A percentile compares a stretch with the other conserved stretches of the same genome.
These are phyloP conservation scores for Rhyzopertha dominica DNA, from an alignment of 1,140 invertebrate species.

Conservation along the genomic window DNA sequence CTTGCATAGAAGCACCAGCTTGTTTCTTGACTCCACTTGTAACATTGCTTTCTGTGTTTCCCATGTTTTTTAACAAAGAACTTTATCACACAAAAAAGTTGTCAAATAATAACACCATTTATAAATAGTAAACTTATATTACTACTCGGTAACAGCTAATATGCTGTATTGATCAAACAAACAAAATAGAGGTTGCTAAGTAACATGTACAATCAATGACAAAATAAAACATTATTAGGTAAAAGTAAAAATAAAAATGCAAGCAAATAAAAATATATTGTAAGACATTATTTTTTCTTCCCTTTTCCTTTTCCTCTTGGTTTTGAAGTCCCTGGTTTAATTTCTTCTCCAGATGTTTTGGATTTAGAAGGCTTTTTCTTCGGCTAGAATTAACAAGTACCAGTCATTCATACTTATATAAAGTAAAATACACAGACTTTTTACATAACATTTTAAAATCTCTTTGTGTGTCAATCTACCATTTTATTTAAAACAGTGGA, in stretches of 20 bases:
- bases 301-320: constrained; percentile 2
- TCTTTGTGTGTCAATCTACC: too few species aligned
- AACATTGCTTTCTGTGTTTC: constrained; percentile 89
- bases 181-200: not conserved
- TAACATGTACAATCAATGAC: constrained; percentile 10
- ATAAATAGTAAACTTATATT: not conserved
- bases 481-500: too few species aligned
- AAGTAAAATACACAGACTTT: too few species aligned
- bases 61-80: constrained; percentile 56
- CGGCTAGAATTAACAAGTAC: too few species aligned
- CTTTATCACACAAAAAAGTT: constrained; percentile 4
- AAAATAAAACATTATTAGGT: not conserved
- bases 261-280: not conserved
- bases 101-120: not conserved
- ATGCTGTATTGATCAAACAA: not conserved
- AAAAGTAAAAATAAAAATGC: not conserved
- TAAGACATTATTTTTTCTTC: constrained; percentile 2
- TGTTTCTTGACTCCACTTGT: constrained; percentile 89
- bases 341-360: too few species aligned
- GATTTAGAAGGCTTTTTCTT: too few species aligned
- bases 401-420: too few species aligned
- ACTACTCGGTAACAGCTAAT: not conserved
- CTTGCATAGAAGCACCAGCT: constrained; percentile 72
- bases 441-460: too few species aligned
- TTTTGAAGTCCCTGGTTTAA: too few species aligned